Percentiles rank a stretch among this genome's conserved stretches.
These are phyloP conservation scores for Dusona sp. DNA, from an alignment of 2,888 invertebrate genomes.

Conservation along the genomic window DNA sequence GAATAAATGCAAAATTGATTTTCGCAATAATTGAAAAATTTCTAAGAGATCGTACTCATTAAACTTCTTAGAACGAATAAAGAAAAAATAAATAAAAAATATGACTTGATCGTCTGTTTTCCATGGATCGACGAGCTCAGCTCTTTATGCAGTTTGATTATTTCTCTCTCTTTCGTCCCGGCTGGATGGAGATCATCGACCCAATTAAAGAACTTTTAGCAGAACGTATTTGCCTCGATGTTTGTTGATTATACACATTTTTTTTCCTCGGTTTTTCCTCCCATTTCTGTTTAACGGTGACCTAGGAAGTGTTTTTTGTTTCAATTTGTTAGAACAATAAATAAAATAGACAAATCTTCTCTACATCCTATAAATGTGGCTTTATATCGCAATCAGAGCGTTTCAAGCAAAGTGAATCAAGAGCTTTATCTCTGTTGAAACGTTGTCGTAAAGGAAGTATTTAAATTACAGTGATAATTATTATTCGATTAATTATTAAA, in stretches of 20 bases:
- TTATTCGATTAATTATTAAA: not conserved
- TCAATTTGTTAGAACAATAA: not conserved
- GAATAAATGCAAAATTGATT: not conserved
- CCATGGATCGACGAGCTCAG: slow-evolving; percentile 55
- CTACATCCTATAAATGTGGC: not conserved
- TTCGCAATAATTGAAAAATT: slow-evolving; percentile 11
- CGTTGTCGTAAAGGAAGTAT: not conserved
- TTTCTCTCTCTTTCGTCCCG: slow-evolving; percentile 52
- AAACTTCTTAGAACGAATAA: not conserved
- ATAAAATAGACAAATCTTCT: slow-evolving; percentile 19
- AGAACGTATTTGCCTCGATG: slow-evolving; percentile 30
- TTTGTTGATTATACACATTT: slow-evolving; percentile 30
- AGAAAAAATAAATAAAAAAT: not conserved
- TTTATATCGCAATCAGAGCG: slow-evolving; percentile 60
- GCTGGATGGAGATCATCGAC: slow-evolving; percentile 63
- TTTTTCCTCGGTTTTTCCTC: slow-evolving; percentile 4
- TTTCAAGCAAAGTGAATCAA: slow-evolving; percentile 20
- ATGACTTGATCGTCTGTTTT: slow-evolving; percentile 37
- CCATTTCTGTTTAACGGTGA: slow-evolving; percentile 35
- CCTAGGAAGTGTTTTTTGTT: not conserved
- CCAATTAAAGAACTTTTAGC: slow-evolving; percentile 62
- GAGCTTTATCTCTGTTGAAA: not conserved
- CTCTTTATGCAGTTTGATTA: slow-evolving; percentile 50
- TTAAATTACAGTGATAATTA: not conserved
- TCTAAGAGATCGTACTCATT: not conserved